These are phyloP conservation scores for Synergus laeviventris DNA, from an alignment of 2,888 invertebrate species.

Conservation along the genomic window DNA sequence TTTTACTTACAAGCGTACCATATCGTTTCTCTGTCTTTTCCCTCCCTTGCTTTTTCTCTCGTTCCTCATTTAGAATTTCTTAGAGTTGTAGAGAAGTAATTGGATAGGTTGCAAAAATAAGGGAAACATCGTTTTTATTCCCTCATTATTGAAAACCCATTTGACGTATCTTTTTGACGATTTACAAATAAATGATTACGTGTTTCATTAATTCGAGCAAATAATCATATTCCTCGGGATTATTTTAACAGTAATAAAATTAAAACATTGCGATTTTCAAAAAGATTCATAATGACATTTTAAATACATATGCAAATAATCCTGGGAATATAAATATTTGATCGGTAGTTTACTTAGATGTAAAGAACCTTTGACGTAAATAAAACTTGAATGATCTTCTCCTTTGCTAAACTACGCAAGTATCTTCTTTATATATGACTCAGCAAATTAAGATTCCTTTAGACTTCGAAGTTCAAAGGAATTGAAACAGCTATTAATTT, in stretches of 20 bases:
- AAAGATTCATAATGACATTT: no score
- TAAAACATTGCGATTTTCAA: no score
- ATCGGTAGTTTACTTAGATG: no score
- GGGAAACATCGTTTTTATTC: not conserved
- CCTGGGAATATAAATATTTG: no score
- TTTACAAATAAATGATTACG: no score
- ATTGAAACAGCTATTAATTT: slow-evolving; percentile 24
- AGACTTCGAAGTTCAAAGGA: not conserved
- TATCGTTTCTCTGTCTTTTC: slow-evolving; percentile 4
- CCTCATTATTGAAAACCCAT: not conserved
- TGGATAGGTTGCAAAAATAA: slow-evolving; percentile 22
- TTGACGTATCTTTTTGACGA: not conserved
- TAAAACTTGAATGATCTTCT: not conserved
- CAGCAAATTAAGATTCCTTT: not conserved
- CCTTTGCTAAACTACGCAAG: not conserved
- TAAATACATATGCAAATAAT: no score
- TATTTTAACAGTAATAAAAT: no score
- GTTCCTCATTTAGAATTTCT: slow-evolving; percentile 16
- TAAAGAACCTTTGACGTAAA: not conserved
- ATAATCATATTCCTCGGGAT: no score
- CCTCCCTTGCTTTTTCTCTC: slow-evolving; percentile 8
- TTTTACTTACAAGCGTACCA: not conserved
- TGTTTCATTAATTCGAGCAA: no score
- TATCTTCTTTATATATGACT: not conserved
- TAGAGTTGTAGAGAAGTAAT: slow-evolving; percentile 16